A percentile compares a stretch with the other conserved stretches of the same genome.
Evolutionary conservation across 2,888 invertebrate species (phyloP).

Genomic region (Polydrusus tereticollis): DNA sequence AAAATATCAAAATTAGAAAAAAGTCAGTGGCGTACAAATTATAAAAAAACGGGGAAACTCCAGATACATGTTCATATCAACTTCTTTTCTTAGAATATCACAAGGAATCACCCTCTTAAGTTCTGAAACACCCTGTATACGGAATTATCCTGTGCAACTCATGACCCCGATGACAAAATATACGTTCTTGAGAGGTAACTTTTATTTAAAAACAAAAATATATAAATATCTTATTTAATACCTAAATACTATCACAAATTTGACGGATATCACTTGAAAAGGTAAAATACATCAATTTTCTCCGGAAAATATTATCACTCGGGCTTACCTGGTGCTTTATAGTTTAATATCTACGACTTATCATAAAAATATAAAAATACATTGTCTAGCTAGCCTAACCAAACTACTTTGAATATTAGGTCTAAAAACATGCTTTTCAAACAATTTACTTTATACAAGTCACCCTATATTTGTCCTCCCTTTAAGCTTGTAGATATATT

Average conservation of each 20-base stretch:
- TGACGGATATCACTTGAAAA: slow-evolving; percentile 28
- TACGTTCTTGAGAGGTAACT: not conserved
- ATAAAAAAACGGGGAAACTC: too few species aligned
- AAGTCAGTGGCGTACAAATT: too few species aligned
- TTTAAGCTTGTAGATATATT: slow-evolving; percentile 32
- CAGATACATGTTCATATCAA: too few species aligned
- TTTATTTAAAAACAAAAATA: slow-evolving; percentile 39
- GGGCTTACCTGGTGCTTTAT: not conserved
- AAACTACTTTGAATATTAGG: not conserved
- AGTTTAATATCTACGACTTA: too few species aligned
- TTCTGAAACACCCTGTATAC: too few species aligned
- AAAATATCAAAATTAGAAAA: too few species aligned
- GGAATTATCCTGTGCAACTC: too few species aligned
- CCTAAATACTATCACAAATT: slow-evolving; percentile 42
- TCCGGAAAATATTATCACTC: slow-evolving; percentile 16
- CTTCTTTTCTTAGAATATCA: too few species aligned
- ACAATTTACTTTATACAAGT: not conserved
- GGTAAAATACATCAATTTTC: slow-evolving; percentile 9
- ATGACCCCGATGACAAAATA: too few species aligned
- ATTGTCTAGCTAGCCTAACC: not conserved
- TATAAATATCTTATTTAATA: slow-evolving; percentile 28
- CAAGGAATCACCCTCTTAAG: too few species aligned
- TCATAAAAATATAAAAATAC: too few species aligned
- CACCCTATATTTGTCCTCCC: slow-evolving; percentile 5
- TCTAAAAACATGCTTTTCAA: too few species aligned